Conservation (phyloP, 2,888 invertebrate genomes). For the Drosophila mimetica region DNA sequence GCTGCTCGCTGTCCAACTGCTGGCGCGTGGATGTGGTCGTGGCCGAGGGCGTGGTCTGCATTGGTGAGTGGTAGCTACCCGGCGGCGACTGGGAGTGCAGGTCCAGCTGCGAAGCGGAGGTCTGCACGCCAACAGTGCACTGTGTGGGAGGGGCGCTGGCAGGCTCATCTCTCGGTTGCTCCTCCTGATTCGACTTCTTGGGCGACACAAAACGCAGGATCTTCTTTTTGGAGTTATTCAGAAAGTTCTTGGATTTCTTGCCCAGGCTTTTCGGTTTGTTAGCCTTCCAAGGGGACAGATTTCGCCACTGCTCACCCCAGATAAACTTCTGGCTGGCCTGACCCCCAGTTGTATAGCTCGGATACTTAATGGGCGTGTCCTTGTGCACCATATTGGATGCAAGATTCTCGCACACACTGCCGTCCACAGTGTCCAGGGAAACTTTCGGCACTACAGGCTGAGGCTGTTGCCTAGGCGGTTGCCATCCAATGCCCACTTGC, state of each 20-base stretch:
- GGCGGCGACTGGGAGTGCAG: conserved; percentile 79
- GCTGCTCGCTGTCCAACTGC: conserved; percentile 25
- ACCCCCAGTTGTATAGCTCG: conserved; percentile 27
- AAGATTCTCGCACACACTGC: conserved; percentile 75
- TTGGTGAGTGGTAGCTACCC: conserved; percentile 82
- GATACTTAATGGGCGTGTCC: conserved; percentile 81
- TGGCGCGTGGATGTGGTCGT: conserved; percentile 42
- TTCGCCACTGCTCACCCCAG: conserved; percentile 78
- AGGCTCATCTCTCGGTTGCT: conserved; percentile 3
- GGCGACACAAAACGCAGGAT: conserved; percentile 80
- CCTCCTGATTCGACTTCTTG: conserved; percentile 68
- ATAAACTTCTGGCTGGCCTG: conserved; percentile 70
- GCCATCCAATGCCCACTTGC: conserved; percentile 77
- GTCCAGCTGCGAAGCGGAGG: conserved; percentile 59
- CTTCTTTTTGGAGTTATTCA: conserved; percentile 80
- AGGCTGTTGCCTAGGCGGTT: conserved; percentile 61
- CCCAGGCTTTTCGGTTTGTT: conserved; percentile 56
- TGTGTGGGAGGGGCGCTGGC: conserved; percentile 33
- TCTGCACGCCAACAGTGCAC: conserved; percentile 81
- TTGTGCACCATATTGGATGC: conserved; percentile 81
- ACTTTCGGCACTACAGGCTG: conserved; percentile 66
- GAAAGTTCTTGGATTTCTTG: conserved; percentile 70
- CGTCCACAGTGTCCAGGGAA: conserved; percentile 83
- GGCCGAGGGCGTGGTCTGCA: conserved; percentile 66
- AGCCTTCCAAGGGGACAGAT: conserved; percentile 78